Evolutionary conservation across 2,888 invertebrate species (phyloP).

Genomic region (Cheilosia urbana): DNA sequence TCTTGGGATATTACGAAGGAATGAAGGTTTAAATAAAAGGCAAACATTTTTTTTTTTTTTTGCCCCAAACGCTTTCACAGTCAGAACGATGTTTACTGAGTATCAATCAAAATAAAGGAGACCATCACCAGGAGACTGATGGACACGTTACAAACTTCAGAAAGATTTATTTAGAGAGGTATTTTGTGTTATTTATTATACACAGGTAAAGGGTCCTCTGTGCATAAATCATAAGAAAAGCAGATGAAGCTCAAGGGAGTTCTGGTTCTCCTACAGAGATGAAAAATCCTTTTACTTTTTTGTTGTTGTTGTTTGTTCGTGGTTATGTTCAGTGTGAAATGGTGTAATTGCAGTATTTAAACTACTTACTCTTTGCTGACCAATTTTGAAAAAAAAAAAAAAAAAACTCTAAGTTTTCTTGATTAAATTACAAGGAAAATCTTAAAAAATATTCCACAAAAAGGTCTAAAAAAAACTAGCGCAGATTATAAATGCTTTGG

Average conservation of each 20-base stretch:
- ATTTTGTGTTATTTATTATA: slow-evolving; percentile 80
- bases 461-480: too few species aligned
- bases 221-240: slow-evolving; percentile 82
- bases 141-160: slow-evolving; percentile 79
- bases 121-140: slow-evolving; percentile 76
- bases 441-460: too few species aligned
- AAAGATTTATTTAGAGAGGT: slow-evolving; percentile 58
- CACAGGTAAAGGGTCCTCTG: slow-evolving; percentile 77
- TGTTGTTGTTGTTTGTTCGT: too few species aligned
- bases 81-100: slow-evolving; percentile 32
- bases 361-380: too few species aligned
- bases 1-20: slow-evolving; percentile 45
- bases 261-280: neutral
- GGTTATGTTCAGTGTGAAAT: too few species aligned
- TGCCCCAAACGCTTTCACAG: neutral
- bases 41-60: slow-evolving; percentile 19
- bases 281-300: too few species aligned
- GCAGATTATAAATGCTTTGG: too few species aligned
- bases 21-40: neutral
- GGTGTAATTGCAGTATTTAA: too few species aligned
- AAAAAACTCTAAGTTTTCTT: too few species aligned
- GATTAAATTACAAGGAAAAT: too few species aligned
- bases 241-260: slow-evolving; percentile 64
- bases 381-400: too few species aligned
- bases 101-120: slow-evolving; percentile 40